Base-by-base conservation (phyloP, 2,797 vertebrate species). In the Falco cherrug region DNA sequence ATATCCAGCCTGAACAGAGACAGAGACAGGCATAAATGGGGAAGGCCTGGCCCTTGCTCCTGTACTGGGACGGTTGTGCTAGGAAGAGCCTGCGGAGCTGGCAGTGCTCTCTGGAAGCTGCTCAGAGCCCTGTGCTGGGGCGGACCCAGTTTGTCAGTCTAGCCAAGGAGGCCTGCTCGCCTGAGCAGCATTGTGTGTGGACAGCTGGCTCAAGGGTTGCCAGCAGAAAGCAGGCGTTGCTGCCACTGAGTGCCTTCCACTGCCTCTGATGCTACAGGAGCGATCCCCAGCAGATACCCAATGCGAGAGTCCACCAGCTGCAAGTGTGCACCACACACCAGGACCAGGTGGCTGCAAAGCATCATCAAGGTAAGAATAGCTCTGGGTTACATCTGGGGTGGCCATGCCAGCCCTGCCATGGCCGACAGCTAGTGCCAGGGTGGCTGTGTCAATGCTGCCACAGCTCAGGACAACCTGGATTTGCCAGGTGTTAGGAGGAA, bases 1-100 rank as follows among this genome's bases (percentile, higher is more conserved):
- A 98, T 98, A 99, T 99, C 99, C 99, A 99, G 48, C 99, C 99
- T 99, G 97, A 15, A 51, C 28, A 90, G 6, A 64, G 89, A 91
- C 16, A 86, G 60, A 89, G 33, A 90, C 4, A 48, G 43, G 50
- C 0, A 0, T 96, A 45, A 91, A 64, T 8, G 4, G 15, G 51
- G 59, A 41, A 24, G 48, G 53, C 47, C 25, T 14, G 39, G 21
- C 39, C 22, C 22, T 67, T 31, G 26, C 16, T 93, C 33, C 53
- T 75, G 48, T 0, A 1, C 60, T 29, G 33, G 35, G 63, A 56
- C 15, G 29, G 12, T 2, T 41, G 16, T 54, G 13, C 48, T 83
- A 37, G 2, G 9, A 54, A 57, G 57, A 43, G 45, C 43, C n/a
- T 28, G 4, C 0, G 1, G 41, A 75, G 53, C 45, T 69, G 61